Conservation (phyloP, 2,888 invertebrate genomes). For the Quadroppia sp. region DNA sequence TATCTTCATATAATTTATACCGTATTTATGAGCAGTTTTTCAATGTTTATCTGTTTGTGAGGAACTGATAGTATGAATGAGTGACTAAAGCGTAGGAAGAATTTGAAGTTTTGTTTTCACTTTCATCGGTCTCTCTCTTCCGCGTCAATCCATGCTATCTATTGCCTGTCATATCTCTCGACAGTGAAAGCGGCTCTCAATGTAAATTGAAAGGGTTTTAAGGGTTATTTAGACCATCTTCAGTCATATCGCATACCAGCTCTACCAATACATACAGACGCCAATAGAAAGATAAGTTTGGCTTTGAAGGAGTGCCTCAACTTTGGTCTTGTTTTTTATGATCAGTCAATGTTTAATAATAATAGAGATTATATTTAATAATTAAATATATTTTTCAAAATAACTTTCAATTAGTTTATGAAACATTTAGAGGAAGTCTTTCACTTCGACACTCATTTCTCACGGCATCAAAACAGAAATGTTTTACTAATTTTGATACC, state of each 20-base stretch:
- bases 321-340: background rate
- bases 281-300: background rate
- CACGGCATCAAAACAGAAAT: background rate
- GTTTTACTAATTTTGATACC: background rate
- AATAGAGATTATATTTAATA: background rate
- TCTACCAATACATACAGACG: background rate
- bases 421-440: background rate
- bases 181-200: constrained; percentile 25
- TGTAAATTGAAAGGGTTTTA: constrained; percentile 4
- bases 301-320: background rate
- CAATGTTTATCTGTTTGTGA: background rate
- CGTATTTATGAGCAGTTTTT: constrained; percentile 19
- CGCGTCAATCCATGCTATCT: constrained; percentile 3
- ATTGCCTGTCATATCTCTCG: background rate
- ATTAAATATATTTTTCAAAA: background rate
- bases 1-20: constrained; percentile 8
- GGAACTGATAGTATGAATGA: constrained; percentile 8
- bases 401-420: background rate
- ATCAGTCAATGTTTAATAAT: background rate
- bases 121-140: constrained; percentile 21
- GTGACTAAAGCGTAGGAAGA: background rate
- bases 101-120: background rate
- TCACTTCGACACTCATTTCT: background rate
- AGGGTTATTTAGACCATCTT: constrained; percentile 20
- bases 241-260: background rate